Percentiles rank a stretch among this genome's conserved stretches.
These are phyloP conservation scores for Maconellicoccus hirsutus DNA, from an alignment of 1,140 invertebrate species.

Conservation along the genomic window DNA sequence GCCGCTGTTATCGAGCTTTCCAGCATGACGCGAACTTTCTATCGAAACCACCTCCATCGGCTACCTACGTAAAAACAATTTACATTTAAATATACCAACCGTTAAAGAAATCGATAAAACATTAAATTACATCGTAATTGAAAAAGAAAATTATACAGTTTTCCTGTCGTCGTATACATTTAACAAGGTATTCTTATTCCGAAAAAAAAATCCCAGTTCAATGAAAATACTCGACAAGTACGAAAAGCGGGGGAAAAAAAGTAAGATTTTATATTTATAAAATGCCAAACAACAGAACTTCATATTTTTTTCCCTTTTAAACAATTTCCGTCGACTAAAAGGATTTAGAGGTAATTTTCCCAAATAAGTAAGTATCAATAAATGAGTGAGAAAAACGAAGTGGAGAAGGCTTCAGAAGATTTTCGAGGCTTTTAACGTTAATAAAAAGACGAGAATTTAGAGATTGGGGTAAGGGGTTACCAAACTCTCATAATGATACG, in stretches of 20 bases:
- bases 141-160: too few relatives aligned
- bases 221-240: too few relatives aligned
- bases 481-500: neutral
- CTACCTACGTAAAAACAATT: neutral
- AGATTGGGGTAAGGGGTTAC: neutral
- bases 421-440: constrained; percentile 3
- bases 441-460: neutral
- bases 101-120: too few relatives aligned
- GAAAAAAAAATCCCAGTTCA: too few relatives aligned
- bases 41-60: neutral
- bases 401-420: neutral
- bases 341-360: constrained; percentile 4
- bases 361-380: constrained; percentile 4
- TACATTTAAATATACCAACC: too few relatives aligned
- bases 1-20: neutral
- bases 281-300: too few relatives aligned
- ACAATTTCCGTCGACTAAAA: neutral
- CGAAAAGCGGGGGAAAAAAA: too few relatives aligned
- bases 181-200: too few relatives aligned
- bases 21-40: neutral
- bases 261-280: too few relatives aligned
- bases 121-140: too few relatives aligned
- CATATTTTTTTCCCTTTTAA: neutral
- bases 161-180: too few relatives aligned
- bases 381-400: constrained; percentile 2